Percentiles rank a stretch among this genome's conserved stretches.
Evolutionary conservation across 2,888 invertebrate species (phyloP).

Genomic region (Laothoe populi): DNA sequence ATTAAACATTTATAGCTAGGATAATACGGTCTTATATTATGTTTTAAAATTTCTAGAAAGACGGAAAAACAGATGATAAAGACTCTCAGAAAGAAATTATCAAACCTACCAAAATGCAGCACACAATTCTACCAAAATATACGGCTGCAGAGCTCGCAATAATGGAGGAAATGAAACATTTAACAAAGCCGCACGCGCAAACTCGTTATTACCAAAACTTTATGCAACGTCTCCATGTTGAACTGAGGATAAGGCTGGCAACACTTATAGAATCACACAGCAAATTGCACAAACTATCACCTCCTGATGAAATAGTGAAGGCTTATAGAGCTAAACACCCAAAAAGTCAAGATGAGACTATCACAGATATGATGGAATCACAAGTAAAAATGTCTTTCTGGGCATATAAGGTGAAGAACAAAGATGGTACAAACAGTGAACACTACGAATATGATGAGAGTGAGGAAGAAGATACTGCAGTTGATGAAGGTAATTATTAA

Average conservation of each 20-base stretch:
- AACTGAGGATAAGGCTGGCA: background rate
- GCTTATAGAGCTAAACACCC: background rate
- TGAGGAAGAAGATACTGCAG: background rate
- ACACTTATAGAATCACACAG: background rate
- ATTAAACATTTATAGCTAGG: no score
- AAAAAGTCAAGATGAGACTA: background rate
- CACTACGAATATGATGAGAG: conserved; percentile 1
- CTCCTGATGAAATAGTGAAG: background rate
- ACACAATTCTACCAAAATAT: background rate
- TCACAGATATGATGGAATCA: background rate
- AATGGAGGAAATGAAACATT: conserved; percentile 1
- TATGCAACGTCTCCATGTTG: conserved; percentile 2
- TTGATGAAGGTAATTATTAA: background rate
- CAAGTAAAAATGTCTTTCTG: conserved; percentile 3
- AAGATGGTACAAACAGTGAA: background rate
- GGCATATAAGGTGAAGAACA: conserved; percentile 1
- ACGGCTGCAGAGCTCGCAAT: background rate
- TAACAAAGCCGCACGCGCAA: background rate
- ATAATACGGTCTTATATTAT: no score
- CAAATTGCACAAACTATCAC: background rate
- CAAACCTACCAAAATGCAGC: background rate
- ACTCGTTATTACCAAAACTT: background rate
- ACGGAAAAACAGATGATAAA: background rate
- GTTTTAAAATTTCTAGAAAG: no score
- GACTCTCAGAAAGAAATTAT: background rate